Conservation (phyloP, 1,140 invertebrate genomes). For the Drosophila subobscura region DNA sequence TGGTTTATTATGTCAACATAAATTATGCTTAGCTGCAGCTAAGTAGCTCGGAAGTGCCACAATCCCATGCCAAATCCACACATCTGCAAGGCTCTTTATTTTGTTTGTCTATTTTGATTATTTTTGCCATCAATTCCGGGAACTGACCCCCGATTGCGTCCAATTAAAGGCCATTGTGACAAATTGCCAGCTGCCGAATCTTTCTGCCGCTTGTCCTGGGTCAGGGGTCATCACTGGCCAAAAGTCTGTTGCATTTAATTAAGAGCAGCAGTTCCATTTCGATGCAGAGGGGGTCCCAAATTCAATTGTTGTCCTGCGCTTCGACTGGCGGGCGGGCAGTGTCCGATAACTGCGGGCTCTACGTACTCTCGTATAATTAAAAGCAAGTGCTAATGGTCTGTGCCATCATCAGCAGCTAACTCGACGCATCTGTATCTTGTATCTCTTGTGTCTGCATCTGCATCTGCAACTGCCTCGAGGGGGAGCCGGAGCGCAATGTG, state of each 20-base stretch:
- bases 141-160: slow-evolving; percentile 18
- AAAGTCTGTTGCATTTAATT: slow-evolving; percentile 65
- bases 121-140: slow-evolving; percentile 36
- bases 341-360: slow-evolving; percentile 3
- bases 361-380: slow-evolving; percentile 38
- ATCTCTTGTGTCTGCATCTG: slow-evolving; percentile 7
- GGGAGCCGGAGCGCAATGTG: slow-evolving; percentile 35
- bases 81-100: slow-evolving; percentile 16
- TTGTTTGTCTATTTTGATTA: slow-evolving; percentile 45
- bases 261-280: slow-evolving; percentile 15
- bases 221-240: slow-evolving; percentile 50
- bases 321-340: neutral
- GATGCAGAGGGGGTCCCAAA: slow-evolving; percentile 41
- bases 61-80: slow-evolving; percentile 24
- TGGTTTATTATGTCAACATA: slow-evolving; percentile 82
- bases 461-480: slow-evolving; percentile 9
- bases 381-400: slow-evolving; percentile 62
- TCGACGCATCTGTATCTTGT: slow-evolving; percentile 20
- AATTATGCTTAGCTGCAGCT: slow-evolving; percentile 65
- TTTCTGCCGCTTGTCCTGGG: slow-evolving; percentile 56
- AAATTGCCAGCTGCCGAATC: slow-evolving; percentile 68
- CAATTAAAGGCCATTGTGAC: slow-evolving; percentile 71
- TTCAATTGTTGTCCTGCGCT: slow-evolving; percentile 65
- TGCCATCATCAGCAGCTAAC: slow-evolving; percentile 35
- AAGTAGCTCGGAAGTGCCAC: slow-evolving; percentile 12